Evolutionary conservation across 1,140 invertebrate species (phyloP).

Genomic region (Drosophila tani): DNA sequence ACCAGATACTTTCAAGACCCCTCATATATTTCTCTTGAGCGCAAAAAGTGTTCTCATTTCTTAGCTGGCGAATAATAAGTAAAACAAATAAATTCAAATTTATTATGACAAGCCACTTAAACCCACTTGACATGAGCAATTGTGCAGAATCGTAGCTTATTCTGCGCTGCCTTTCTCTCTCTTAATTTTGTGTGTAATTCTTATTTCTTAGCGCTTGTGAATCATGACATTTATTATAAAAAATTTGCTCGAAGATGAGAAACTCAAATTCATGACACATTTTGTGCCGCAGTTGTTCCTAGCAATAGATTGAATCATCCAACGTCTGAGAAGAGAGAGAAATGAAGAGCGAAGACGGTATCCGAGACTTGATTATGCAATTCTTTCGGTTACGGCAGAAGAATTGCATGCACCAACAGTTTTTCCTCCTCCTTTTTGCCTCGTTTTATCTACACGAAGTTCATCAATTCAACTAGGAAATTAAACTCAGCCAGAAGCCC

Average conservation of each 20-base stretch:
- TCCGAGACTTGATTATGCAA: slow-evolving; percentile 56
- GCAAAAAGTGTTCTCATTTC: slow-evolving; percentile 34
- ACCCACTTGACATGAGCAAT: slow-evolving; percentile 62
- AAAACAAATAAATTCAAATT: slow-evolving; percentile 69
- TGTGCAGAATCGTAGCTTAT: slow-evolving; percentile 37
- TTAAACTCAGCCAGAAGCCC: slow-evolving; percentile 63
- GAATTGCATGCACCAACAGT: slow-evolving; percentile 76
- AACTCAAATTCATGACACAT: slow-evolving; percentile 67
- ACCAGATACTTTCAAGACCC: too few species aligned
- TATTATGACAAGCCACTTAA: slow-evolving; percentile 74
- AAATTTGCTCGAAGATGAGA: slow-evolving; percentile 55
- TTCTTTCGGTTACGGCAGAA: slow-evolving; percentile 38
- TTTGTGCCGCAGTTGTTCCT: slow-evolving; percentile 39
- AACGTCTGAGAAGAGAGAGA: background rate
- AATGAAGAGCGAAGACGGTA: slow-evolving; percentile 14
- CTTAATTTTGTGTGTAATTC: slow-evolving; percentile 19
- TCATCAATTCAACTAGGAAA: slow-evolving; percentile 77
- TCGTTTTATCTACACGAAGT: slow-evolving; percentile 73
- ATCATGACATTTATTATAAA: slow-evolving; percentile 75
- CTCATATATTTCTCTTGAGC: background rate
- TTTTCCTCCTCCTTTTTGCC: slow-evolving; percentile 28
- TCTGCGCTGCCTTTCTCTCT: background rate
- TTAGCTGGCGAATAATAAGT: slow-evolving; percentile 18
- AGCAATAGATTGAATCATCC: slow-evolving; percentile 64
- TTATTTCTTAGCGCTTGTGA: slow-evolving; percentile 36